Base-by-base conservation (phyloP, 30 jellyfish, hydroid and myxozoan genomes). In the Morbakka virulenta region DNA sequence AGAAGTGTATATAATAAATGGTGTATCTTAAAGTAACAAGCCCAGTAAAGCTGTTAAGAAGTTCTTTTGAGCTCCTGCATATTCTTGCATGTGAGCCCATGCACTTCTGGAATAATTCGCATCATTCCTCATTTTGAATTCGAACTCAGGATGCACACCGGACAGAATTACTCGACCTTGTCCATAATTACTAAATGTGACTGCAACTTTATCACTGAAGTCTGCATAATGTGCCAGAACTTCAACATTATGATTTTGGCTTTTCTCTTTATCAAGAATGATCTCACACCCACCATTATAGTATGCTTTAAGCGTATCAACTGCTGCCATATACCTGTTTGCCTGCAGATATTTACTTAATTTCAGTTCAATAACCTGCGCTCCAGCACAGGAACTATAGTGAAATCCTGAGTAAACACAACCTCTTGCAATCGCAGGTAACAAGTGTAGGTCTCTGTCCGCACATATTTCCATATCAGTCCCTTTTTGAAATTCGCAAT, bases 241-340 rank as follows among this genome's bases (percentile, higher is more conserved):
- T 29, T 32, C 71, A 41, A 76, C 74, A 14, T 49, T 0, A n/a
- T n/a, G n/a, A 11, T 25, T 0, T 0, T 0, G 11, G 2, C 75
- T 27, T n/a, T n/a, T n/a, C n/a, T 41, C 35, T 30, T 32, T 30
- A 23, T 91, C 93, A n/a, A 88, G 71, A 6, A 84, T 32, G 50
- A 91, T 84, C 52, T 84, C 98, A 51, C 98, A 84, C 27, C 98
- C 98, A 69, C 98, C 98, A 69, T 91, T 74, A 72, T 77, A 85
- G 57, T 91, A 91, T 3, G 68, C 94, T 30, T 76, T 67, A 23
- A 41, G 62, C 3, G 47, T 62, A 0, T 57, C 35, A n/a, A n/a
- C n/a, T n/a, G n/a, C n/a, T n/a, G n/a, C n/a, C n/a, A n/a, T n/a
- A n/a, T n/a, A n/a, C n/a, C n/a, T n/a, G n/a, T n/a, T n/a, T n/a